Base-by-base conservation (phyloP, 2,113 vertebrate species). In the Hippoglossus stenolepis region DNA sequence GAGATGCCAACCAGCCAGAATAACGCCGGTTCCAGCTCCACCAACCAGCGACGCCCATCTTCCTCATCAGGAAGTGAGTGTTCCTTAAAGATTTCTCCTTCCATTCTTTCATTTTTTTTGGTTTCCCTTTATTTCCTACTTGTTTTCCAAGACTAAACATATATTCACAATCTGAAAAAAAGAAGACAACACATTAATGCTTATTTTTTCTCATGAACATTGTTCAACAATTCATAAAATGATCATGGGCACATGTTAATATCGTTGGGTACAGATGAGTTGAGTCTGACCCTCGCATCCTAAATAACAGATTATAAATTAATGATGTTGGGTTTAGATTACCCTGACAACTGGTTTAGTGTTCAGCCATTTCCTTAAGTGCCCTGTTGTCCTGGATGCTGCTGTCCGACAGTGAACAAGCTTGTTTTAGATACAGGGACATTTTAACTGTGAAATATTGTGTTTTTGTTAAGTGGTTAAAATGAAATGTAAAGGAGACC, bases 31-130 rank as follows among this genome's bases (percentile, higher is more conserved):
- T 15, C 53, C 73, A 59, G 61, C 8, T 69, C 40, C 66, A 79
- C 45, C 64, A 53, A 74, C 40, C 95, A 96, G 69, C 94, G 96
- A 20, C 95, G 96, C 14, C 95, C 95, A 15, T 98, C 97, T n/a
- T 97, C 96, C 1, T 98, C 97, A 49, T 95, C 95, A 0, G 96
- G 96, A 95, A 99, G 97, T 98, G 92, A 98, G 97, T 97, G 69
- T 57, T 35, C 24, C 17, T 17, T 12, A 26, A 51, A 40, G 38
- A 51, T 71, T 38, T 3, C 6, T 26, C 3, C 24, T 21, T 11
- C 17, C 2, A 5, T 28, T 1, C 2, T 75, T 65, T 61, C 3
- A 7, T 10, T 26, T 45, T 31, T 45, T 31, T 47, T 54, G 45
- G 15, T 26, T 59, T 4, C 12, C 20, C 9, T 64, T 24, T 2